Evolutionary conservation across 2,888 invertebrate genomes (phyloP), one percentile per base, ranked within the genome.

Genomic region (Ellobium chinense): DNA sequence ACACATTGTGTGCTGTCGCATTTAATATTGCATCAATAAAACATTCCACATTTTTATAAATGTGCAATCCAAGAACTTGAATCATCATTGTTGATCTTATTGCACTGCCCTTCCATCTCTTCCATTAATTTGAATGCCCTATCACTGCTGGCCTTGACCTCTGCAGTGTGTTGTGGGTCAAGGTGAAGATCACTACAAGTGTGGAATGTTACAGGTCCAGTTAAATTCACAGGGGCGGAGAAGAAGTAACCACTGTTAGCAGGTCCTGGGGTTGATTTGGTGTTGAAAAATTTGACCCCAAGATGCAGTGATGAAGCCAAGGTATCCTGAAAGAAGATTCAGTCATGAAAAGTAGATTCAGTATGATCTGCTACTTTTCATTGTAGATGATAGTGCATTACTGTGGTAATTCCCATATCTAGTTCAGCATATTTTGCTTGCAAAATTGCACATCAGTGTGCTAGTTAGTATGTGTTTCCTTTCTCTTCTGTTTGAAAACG

Each of bases 241-340:
- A 78, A 78, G 54, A 78, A 78, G 24, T 78, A 78, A 18, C 78
- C 70, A 63, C 39, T 46, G 18, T 21, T 31, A n/a, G 4, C n/a
- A 37, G 46, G 18, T 9, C 9, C 5, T 60, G 60, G 27, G 21
- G 46, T 2, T 39, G n/a, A 31, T 37, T 36, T 24, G 34, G 34
- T 7, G 4, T 36, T 62, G 12, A 39, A 27, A 46, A 62, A 63
- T 27, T 74, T 74, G 9, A n/a, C 21, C 4, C 74, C 74, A 39
- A 74, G 72, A 18, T 58, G 37, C 29, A n/a, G n/a, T n/a, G 60
- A 36, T 60, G 36, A 58, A 24, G 60, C 24, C 36, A 56, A 60
- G 18, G 9, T 18, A 46, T 46, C 18, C 46, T 46, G 46, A 46
- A 46, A n/a, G n/a, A n/a, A n/a, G n/a, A n/a, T n/a, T n/a, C n/a